Conservation (phyloP, 2,888 invertebrate species). For the Mechanitis mazaeus region DNA sequence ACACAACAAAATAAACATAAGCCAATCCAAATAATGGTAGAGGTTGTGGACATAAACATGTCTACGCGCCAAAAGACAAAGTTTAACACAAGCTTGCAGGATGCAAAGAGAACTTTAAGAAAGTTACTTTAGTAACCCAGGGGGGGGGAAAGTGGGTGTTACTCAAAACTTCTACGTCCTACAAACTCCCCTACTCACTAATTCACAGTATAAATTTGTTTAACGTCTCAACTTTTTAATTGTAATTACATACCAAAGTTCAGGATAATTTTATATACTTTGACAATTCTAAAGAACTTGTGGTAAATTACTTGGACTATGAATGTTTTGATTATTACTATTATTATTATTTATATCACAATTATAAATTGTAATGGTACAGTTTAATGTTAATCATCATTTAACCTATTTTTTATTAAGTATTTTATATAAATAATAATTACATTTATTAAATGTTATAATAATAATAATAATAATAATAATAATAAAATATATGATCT, state of each 20-base stretch:
- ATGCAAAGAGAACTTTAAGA: slow-evolving; percentile 66
- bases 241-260: slow-evolving; percentile 70
- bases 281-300: slow-evolving; percentile 50
- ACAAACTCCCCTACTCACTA: slow-evolving; percentile 65
- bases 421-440: too few relatives aligned
- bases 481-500: too few relatives aligned
- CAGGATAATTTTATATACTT: slow-evolving; percentile 64
- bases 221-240: slow-evolving; percentile 75
- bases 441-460: too few relatives aligned
- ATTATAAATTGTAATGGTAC: too few relatives aligned
- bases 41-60: slow-evolving; percentile 55
- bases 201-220: slow-evolving; percentile 75
- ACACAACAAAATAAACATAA: slow-evolving; percentile 22
- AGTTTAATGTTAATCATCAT: too few relatives aligned
- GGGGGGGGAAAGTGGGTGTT: slow-evolving; percentile 47
- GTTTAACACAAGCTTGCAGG: slow-evolving; percentile 53
- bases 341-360: too few relatives aligned
- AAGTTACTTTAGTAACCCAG: slow-evolving; percentile 57
- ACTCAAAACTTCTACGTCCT: slow-evolving; percentile 67
- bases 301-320: too few relatives aligned
- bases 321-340: too few relatives aligned
- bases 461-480: too few relatives aligned
- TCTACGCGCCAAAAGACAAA: slow-evolving; percentile 50
- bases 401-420: too few relatives aligned
- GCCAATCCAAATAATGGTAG: slow-evolving; percentile 21